Percentiles rank a stretch among this genome's conserved stretches.
These are phyloP conservation scores for Beris chalybata DNA, from an alignment of 2,888 invertebrate species.

Conservation along the genomic window DNA sequence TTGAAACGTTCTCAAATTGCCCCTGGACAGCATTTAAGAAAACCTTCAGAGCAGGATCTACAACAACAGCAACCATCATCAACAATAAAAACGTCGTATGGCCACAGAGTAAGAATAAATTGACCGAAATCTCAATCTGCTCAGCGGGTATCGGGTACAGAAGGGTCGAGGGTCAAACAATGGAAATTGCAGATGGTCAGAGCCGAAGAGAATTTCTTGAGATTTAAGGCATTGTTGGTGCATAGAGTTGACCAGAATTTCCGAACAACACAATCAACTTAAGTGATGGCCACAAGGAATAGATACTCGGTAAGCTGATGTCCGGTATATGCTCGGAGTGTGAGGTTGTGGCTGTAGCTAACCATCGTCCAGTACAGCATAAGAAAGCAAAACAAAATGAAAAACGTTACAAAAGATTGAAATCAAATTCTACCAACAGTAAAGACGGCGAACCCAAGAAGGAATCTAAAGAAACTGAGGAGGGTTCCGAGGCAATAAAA, in stretches of 20 bases:
- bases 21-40: conserved; percentile 19
- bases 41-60: not conserved
- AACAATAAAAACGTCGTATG: conserved; percentile 5
- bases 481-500: conserved; percentile 3
- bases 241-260: conserved; percentile 1
- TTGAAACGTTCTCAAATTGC: conserved; percentile 17
- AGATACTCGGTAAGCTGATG: not conserved
- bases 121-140: conserved; percentile 12
- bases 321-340: not conserved
- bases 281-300: conserved; percentile 5
- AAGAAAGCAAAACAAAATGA: not conserved
- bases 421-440: conserved; percentile 16
- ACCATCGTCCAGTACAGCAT: not conserved
- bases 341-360: not conserved
- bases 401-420: conserved; percentile 11
- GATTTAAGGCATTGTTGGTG: conserved; percentile 15
- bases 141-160: not conserved
- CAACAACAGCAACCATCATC: conserved; percentile 15
- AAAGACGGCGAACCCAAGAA: not conserved
- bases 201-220: conserved; percentile 13
- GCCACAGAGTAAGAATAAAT: conserved; percentile 15
- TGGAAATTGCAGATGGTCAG: conserved; percentile 11
- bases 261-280: conserved; percentile 14
- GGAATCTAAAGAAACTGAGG: conserved; percentile 2
- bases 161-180: not conserved